Percentiles rank a stretch among this genome's conserved stretches.
Evolutionary conservation across 2,797 vertebrate genomes (phyloP).

Genomic region (Fistularia tabacaria): DNA sequence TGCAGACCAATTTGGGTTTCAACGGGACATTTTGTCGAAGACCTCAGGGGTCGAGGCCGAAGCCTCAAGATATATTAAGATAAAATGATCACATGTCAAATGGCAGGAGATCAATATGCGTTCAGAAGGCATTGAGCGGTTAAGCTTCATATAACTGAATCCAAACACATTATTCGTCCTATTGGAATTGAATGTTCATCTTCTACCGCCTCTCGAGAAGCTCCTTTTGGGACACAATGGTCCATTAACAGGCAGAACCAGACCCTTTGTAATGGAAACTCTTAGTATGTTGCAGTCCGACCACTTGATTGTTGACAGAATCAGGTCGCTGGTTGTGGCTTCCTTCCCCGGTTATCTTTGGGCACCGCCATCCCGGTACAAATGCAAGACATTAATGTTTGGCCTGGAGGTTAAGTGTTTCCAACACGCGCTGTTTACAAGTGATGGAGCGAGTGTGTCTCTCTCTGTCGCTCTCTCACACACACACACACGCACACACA

Average conservation of each 20-base stretch:
- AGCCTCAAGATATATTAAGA: too few species aligned
- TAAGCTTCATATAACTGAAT: conserved; percentile 5
- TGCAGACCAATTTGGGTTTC: too few species aligned
- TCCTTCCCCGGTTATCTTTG: conserved; percentile 28
- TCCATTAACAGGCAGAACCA: conserved; percentile 26
- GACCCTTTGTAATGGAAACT: conserved; percentile 40
- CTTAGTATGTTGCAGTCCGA: conserved; percentile 27
- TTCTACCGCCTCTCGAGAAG: conserved; percentile 7
- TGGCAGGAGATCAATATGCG: too few species aligned
- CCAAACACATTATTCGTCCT: conserved; percentile 3
- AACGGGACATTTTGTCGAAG: too few species aligned
- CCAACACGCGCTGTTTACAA: conserved; percentile 20
- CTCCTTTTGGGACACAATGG: conserved; percentile 11
- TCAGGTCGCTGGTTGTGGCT: conserved; percentile 33
- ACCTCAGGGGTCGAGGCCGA: too few species aligned
- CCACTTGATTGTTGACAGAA: conserved; percentile 46
- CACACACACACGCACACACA: background rate
- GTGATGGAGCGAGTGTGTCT: conserved; percentile 27
- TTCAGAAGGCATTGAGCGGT: too few species aligned
- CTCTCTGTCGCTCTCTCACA: background rate
- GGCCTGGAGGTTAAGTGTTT: conserved; percentile 46
- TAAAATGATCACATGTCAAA: too few species aligned
- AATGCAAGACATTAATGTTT: conserved; percentile 29
- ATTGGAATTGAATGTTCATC: conserved; percentile 22
- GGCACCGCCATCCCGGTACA: conserved; percentile 19